Conservation (phyloP, 2,888 invertebrate genomes). For the Lycophotia porphyrea region DNA sequence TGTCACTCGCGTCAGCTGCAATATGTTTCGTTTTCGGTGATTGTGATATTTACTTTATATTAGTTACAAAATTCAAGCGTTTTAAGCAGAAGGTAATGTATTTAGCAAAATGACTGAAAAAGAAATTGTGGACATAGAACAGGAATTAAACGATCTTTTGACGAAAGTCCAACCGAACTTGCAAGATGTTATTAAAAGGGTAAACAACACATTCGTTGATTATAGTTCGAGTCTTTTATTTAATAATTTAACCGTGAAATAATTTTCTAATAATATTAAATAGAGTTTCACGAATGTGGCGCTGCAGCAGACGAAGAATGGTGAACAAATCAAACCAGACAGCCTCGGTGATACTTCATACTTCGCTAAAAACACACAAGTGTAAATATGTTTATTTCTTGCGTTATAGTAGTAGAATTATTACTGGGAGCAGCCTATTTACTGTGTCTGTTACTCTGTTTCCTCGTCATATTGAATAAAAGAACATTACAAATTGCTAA, state of each 20-base stretch:
- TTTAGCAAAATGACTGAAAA: conserved; percentile 81
- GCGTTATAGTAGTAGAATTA: background rate
- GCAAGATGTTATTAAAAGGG: conserved; percentile 91
- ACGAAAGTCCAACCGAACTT: conserved; percentile 89
- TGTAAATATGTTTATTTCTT: conserved; percentile 82
- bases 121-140: conserved; percentile 84
- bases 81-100: conserved; percentile 69
- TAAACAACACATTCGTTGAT: conserved; percentile 75
- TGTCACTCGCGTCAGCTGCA: conserved; percentile 55
- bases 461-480: background rate
- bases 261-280: conserved; percentile 55
- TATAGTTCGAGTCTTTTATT: background rate
- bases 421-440: background rate
- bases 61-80: conserved; percentile 48
- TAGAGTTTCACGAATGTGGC: conserved; percentile 91
- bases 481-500: background rate
- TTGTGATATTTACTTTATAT: conserved; percentile 44
- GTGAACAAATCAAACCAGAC: conserved; percentile 85
- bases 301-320: conserved; percentile 87
- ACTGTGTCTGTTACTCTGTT: background rate
- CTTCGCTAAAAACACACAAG: conserved; percentile 90
- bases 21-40: conserved; percentile 65
- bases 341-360: conserved; percentile 88
- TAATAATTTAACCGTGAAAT: background rate
- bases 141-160: conserved; percentile 87